phyloP scores from a whole-genome alignment of 2,113 vertebrate species.

The Dromaius novaehollandiae region DNA sequence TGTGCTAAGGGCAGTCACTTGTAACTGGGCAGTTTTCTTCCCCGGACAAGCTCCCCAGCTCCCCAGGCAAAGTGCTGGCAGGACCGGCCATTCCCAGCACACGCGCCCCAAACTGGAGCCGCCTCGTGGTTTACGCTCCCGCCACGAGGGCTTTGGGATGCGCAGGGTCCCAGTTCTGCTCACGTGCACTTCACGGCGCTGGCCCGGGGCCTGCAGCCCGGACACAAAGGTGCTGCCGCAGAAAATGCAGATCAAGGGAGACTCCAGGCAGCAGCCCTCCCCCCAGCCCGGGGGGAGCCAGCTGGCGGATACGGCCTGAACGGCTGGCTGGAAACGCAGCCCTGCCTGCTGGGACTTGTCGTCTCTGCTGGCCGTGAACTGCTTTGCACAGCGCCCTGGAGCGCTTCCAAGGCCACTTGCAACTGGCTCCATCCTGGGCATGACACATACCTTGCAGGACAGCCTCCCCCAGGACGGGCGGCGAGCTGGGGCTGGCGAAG shows the following conservation, averaged over 20 bases:
- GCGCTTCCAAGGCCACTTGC: neutral
- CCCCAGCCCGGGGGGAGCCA: too few relatives aligned
- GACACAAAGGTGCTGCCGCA: neutral
- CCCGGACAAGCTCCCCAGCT: fast-evolving
- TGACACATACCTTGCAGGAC: conserved; percentile 67
- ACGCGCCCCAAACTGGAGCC: too few relatives aligned
- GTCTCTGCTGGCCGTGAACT: neutral
- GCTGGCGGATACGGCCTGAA: neutral
- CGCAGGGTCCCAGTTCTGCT: too few relatives aligned
- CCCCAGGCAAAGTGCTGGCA: too few relatives aligned
- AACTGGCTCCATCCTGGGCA: neutral
- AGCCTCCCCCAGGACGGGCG: conserved; percentile 66
- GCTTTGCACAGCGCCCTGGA: neutral
- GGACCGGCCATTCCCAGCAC: too few relatives aligned
- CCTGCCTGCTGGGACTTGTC: neutral
- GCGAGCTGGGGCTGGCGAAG: conserved; percentile 57
- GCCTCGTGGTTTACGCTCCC: too few relatives aligned
- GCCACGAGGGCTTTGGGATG: too few relatives aligned
- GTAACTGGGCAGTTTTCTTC: fast-evolving
- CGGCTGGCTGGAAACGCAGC: neutral
- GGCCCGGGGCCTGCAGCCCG: neutral
- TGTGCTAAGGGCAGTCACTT: neutral
- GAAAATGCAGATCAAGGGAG: neutral
- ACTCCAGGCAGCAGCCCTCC: fast-evolving
- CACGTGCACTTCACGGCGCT: too few relatives aligned